Base-by-base conservation (phyloP, 2,113 vertebrate genomes). In the Ptilorrhoa leucosticta region DNA sequence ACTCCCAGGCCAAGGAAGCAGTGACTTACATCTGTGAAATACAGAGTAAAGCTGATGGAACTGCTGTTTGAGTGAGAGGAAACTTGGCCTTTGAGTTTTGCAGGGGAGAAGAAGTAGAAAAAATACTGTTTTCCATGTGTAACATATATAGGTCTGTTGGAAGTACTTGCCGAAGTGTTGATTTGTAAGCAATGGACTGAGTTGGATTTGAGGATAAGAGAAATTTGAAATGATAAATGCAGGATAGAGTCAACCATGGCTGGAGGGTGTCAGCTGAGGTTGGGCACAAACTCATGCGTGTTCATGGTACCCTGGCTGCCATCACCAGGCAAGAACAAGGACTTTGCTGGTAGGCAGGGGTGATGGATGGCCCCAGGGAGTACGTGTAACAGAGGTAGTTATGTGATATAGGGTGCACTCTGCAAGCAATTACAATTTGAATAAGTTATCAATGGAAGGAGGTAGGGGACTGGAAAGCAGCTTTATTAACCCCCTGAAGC, bases 371-470 rank as follows among this genome's bases (percentile, higher is more conserved):
- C 56, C 83, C 71, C 45, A 37, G 72, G 96, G 80, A 93, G 82
- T 28, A 45, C 22, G 3, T 14, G 78, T 68, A 96, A 78, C 92
- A 5, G 60, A 94, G 96, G 94, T 8, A 78, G 88, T 97, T 92
- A 88, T 86, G 90, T 96, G 97, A 97, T 97, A 31, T 23, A 97
- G 94, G 90, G 78, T 87, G 47, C 83, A 72, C 83, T 91, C 96
- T 96, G 95, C 28, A 63, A 93, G 95, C 95, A 97, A 97, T 97
- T 98, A 97, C 94, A 87, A 89, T 97, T 97, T 98, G 96, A 97
- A 95, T 98, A 98, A 94, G 89, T 97, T 97, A 96, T 97, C 95
- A 93, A 53, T 88, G 89, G 87, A 96, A 96, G 70, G 89, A 96
- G 82, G 83, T 75, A 76, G 70, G 93, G 83, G 84, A 85, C 72